Evolutionary conservation across 1,140 invertebrate genomes (phyloP).

Genomic region (Intoshia linei): DNA sequence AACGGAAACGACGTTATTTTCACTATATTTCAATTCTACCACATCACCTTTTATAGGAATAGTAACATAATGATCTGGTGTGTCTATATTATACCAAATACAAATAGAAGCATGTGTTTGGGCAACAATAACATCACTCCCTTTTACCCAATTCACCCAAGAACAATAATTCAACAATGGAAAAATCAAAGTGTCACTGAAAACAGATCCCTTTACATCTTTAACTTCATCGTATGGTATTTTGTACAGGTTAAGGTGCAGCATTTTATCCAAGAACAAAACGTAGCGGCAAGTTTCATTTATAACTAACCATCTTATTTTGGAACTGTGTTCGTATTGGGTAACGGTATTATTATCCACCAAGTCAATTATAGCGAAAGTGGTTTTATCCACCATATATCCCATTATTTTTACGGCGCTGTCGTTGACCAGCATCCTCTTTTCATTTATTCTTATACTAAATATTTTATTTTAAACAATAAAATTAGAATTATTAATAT

Average conservation of each 20-base stretch:
- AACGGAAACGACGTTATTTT: too few relatives aligned
- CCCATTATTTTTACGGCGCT: background rate
- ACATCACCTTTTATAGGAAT: slow-evolving; percentile 35
- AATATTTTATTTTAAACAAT: too few relatives aligned
- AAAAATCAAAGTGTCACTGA: background rate
- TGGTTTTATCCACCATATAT: background rate
- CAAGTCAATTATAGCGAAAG: background rate
- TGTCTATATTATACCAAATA: slow-evolving; percentile 79
- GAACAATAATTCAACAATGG: background rate
- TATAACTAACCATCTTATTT: slow-evolving; percentile 25
- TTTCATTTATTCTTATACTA: too few relatives aligned
- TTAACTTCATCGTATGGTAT: background rate
- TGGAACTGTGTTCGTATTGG: slow-evolving; percentile 3
- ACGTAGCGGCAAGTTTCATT: slow-evolving; percentile 65
- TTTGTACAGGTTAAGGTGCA: too few relatives aligned
- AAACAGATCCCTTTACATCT: background rate
- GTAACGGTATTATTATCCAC: slow-evolving; percentile 2
- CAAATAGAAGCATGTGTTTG: slow-evolving; percentile 50
- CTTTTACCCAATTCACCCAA: slow-evolving; percentile 34
- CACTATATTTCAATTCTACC: too few relatives aligned
- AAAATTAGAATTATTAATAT: too few relatives aligned
- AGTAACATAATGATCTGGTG: slow-evolving; percentile 42
- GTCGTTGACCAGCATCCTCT: too few relatives aligned
- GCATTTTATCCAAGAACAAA: slow-evolving; percentile 50
- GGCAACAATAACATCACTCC: slow-evolving; percentile 78